phyloP scores from a whole-genome alignment of 2,888 invertebrate genomes.

The Tipula helvola region DNA sequence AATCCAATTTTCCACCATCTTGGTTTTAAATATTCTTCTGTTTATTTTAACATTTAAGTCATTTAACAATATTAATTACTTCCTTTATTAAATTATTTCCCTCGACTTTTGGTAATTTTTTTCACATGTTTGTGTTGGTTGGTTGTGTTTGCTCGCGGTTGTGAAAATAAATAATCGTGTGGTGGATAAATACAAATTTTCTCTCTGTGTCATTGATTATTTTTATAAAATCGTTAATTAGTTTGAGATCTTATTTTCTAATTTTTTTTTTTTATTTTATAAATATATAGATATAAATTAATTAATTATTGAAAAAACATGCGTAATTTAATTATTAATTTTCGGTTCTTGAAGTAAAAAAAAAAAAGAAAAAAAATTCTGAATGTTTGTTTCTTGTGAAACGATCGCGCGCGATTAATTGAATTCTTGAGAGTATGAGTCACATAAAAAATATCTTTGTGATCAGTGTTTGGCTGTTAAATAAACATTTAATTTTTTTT shows the following conservation, averaged over 20 bases:
- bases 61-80: neutral
- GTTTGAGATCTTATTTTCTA: neutral
- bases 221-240: neutral
- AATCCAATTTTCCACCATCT: neutral
- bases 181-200: neutral
- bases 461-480: neutral
- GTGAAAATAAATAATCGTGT: neutral
- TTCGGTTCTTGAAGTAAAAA: neutral
- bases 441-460: slow-evolving; percentile 4
- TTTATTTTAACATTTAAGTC: slow-evolving; percentile 4
- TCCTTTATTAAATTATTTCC: neutral
- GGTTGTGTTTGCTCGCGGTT: neutral
- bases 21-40: neutral
- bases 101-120: neutral
- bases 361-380: neutral
- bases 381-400: neutral
- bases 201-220: neutral
- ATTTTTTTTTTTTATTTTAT: neutral
- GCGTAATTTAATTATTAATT: neutral
- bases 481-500: neutral
- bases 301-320: neutral
- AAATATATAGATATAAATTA: neutral
- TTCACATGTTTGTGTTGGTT: neutral
- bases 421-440: neutral
- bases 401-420: neutral